These are phyloP conservation scores for Oryzias celebensis DNA, from an alignment of 2,113 vertebrate species.

Conservation along the genomic window DNA sequence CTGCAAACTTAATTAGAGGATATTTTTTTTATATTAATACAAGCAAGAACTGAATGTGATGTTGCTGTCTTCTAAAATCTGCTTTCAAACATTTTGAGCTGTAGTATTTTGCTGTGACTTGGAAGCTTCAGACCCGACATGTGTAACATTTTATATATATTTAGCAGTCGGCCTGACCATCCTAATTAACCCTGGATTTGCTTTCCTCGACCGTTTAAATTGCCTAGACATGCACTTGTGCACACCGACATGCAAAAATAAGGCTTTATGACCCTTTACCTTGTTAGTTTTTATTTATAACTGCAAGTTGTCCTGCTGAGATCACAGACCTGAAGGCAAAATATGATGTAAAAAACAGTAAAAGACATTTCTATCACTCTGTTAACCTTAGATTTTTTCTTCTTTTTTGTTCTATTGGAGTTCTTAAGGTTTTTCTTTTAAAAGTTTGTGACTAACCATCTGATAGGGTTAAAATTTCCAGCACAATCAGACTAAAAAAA, in stretches of 20 bases:
- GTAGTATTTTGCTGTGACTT: no score
- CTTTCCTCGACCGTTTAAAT: background rate
- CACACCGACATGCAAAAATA: conserved; percentile 10
- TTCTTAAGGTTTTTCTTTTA: background rate
- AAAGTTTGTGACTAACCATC: background rate
- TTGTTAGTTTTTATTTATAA: conserved; percentile 31
- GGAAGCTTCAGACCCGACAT: no score
- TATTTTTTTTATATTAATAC: no score
- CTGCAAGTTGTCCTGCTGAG: conserved; percentile 43
- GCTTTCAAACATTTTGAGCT: no score
- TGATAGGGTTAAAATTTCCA: no score
- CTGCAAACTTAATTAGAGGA: no score
- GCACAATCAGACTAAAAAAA: no score
- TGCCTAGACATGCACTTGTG: background rate
- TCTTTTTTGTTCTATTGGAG: background rate
- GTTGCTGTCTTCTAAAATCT: no score
- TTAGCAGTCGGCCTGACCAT: conserved; percentile 23
- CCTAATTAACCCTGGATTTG: conserved; percentile 12
- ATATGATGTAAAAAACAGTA: conserved; percentile 5
- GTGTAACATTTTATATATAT: conserved; percentile 21
- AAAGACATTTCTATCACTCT: no score
- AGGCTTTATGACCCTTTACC: conserved; percentile 25
- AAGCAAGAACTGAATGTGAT: no score
- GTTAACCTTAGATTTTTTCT: background rate
- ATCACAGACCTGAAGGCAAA: conserved; percentile 55